Base-by-base conservation (phyloP, 2,888 invertebrate genomes). In the Drosophila austrosaltans region DNA sequence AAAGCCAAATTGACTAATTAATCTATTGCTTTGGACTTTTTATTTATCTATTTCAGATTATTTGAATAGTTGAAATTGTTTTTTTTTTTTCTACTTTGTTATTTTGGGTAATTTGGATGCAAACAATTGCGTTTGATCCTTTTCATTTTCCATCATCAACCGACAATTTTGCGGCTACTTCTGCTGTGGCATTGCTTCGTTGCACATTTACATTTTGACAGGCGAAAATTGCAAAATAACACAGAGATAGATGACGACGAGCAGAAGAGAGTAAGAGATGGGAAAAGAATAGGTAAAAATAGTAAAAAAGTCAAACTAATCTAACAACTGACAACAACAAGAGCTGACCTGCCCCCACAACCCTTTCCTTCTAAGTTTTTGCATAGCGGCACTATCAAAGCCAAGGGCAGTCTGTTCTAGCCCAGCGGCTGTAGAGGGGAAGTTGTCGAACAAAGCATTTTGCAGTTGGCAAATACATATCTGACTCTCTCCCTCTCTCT, bases 281-380 rank as follows among this genome's bases (percentile, higher is more conserved):
- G 40, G 30, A 16, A 54, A 39, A 16, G 42, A 66, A 40, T 77
- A 72, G 32, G 68, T 71, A 77, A 79, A 82, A 77, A 79, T 83
- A 84, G 68, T 71, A 77, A 79, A 82, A 77, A 79, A 87, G 87
- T 84, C 85, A 89, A 85, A 89, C 85, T 87, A 85, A 85, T 85
- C 89, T 83, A 85, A 82, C 88, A 85, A 85, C 84, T 83, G 78
- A 84, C 76, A 83, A 85, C 84, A 89, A 81, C 83, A 78, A 81
- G 76, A 75, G 64, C 73, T 60, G 57, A 30, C 65, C 53, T 44
- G 40, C 32, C 28, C 28, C 30, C 12, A 5, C 3, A 2, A 22
- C 20, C 3, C 10, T 2, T 7, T 36, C 2, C 1, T 1, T 0
- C 42, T 10, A 8, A 4, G 42, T 1, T 1, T 6, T 0, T 30